phyloP scores from a whole-genome alignment of 2,113 vertebrate genomes.

The Silurus asotus region DNA sequence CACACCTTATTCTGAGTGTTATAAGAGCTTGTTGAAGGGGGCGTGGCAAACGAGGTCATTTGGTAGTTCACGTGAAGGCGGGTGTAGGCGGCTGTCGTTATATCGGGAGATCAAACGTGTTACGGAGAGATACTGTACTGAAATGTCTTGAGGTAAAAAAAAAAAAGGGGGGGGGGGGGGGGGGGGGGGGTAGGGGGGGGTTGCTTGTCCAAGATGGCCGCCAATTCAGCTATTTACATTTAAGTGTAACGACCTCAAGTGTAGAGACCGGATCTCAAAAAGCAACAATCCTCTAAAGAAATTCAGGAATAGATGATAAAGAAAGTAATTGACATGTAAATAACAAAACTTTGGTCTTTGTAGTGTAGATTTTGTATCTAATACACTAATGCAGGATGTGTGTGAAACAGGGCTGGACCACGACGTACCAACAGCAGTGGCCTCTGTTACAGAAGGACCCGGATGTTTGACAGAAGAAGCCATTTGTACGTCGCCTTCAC shows the following conservation, averaged over 20 bases:
- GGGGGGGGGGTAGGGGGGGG: too few species aligned
- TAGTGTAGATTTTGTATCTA: too few species aligned
- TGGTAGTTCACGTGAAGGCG: neutral
- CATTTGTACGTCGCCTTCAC: too few species aligned
- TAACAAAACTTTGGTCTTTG: too few species aligned
- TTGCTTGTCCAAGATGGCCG: neutral
- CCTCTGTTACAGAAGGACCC: slow-evolving; percentile 75
- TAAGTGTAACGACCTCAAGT: too few species aligned
- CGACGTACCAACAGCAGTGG: slow-evolving; percentile 75
- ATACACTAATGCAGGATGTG: too few species aligned
- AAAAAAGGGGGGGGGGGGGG: too few species aligned
- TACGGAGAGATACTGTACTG: neutral
- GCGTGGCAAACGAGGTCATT: neutral
- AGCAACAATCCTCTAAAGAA: too few species aligned
- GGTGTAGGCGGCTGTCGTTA: neutral
- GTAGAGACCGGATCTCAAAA: too few species aligned
- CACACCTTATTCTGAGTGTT: neutral
- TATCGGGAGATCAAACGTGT: neutral
- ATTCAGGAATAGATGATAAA: too few species aligned
- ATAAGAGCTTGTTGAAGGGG: neutral
- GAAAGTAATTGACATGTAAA: too few species aligned
- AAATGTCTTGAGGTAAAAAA: neutral
- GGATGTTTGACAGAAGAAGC: slow-evolving; percentile 60
- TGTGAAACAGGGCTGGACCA: slow-evolving; percentile 76
- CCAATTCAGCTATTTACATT: too few species aligned